Percentiles rank a stretch among this genome's conserved stretches.
Conservation (phyloP, 2,888 invertebrate genomes). For the Chrysolina americana region DNA sequence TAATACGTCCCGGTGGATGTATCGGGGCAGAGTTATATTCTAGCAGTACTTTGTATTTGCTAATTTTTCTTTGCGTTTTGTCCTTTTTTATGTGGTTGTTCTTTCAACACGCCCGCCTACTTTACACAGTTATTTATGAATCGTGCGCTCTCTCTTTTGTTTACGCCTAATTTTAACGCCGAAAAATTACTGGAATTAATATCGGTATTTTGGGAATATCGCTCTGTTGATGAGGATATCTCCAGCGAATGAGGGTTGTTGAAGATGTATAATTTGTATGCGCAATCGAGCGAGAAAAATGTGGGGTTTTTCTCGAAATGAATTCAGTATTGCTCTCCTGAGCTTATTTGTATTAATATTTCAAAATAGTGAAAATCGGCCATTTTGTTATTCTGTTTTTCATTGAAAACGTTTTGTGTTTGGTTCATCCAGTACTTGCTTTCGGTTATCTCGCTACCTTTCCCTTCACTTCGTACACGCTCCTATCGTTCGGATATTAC, state of each 20-base stretch:
- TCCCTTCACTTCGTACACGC: too few relatives aligned
- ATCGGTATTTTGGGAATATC: constrained; percentile 50
- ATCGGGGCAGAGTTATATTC: constrained; percentile 64
- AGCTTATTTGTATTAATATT: neutral
- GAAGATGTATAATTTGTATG: constrained; percentile 29
- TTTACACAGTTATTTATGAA: constrained; percentile 39
- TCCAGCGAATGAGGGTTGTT: neutral
- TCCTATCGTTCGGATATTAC: too few relatives aligned
- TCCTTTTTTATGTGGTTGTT: constrained; percentile 38
- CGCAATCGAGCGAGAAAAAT: constrained; percentile 28
- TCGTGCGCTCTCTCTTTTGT: constrained; percentile 35
- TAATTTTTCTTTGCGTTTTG: constrained; percentile 61
- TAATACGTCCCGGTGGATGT: constrained; percentile 64
- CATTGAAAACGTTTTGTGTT: neutral
- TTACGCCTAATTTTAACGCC: constrained; percentile 48
- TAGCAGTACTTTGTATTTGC: constrained; percentile 64
- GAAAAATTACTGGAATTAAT: constrained; percentile 49
- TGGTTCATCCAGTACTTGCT: neutral
- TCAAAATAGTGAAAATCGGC: neutral
- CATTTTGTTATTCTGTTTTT: neutral
- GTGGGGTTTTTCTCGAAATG: neutral
- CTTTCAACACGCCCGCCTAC: constrained; percentile 28
- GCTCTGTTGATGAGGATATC: constrained; percentile 19
- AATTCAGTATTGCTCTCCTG: constrained; percentile 1
- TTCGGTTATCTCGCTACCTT: neutral